Conservation (phyloP, 2,888 invertebrate genomes). For the Rhaphigaster nebulosa region DNA sequence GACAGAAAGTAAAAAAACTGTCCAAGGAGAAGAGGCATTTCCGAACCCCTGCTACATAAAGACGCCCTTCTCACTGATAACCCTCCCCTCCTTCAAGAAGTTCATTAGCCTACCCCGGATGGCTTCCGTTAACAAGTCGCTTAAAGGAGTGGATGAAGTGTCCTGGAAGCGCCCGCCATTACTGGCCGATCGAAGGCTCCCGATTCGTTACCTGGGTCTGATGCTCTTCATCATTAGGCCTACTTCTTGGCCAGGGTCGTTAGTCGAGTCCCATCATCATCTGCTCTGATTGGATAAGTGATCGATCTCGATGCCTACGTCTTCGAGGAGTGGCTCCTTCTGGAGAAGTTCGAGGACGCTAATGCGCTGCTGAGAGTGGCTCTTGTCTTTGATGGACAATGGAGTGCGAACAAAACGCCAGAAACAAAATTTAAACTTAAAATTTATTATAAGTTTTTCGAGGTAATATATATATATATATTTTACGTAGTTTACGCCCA, state of each 20-base stretch:
- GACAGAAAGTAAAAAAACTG: neutral
- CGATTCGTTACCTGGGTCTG: neutral
- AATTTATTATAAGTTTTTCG: too few relatives aligned
- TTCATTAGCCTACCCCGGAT: constrained; percentile 31
- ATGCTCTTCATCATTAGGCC: neutral
- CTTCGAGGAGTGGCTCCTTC: neutral
- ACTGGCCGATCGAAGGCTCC: neutral
- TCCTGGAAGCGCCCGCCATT: neutral
- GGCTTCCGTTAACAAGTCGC: constrained; percentile 27
- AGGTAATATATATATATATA: too few relatives aligned
- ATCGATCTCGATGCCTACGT: neutral
- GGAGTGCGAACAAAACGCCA: neutral
- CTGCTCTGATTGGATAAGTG: constrained; percentile 30
- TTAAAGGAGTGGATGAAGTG: constrained; percentile 27
- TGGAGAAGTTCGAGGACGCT: neutral
- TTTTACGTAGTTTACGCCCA: too few relatives aligned
- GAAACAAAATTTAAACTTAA: too few relatives aligned
- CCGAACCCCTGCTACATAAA: neutral
- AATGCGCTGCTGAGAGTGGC: neutral
- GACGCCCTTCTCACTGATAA: neutral
- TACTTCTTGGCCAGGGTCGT: constrained; percentile 20
- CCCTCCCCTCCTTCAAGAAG: neutral
- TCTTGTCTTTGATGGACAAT: neutral
- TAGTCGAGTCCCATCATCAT: neutral
- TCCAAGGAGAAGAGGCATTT: neutral